Conservation (phyloP, 2,888 invertebrate genomes). For the Synergus itoensis region DNA sequence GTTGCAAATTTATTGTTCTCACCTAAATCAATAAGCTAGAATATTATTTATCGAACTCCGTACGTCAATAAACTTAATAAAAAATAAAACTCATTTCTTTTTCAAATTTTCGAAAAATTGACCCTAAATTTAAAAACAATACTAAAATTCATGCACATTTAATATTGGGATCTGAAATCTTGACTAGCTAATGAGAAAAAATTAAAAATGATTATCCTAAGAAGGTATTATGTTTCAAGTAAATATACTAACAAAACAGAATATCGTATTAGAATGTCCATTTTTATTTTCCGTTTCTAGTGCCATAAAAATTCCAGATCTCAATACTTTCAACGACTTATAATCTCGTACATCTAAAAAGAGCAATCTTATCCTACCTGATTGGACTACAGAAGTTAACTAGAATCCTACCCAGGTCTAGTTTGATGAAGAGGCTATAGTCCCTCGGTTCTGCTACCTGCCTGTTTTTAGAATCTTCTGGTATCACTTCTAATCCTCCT, state of each 20-base stretch:
- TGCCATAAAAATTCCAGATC: neutral
- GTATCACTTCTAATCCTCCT: conserved; percentile 63
- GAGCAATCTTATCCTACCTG: conserved; percentile 72
- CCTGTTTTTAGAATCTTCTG: conserved; percentile 68
- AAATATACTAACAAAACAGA: neutral
- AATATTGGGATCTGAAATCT: neutral
- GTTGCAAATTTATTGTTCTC: neutral
- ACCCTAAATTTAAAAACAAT: conserved; percentile 9
- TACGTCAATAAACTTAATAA: neutral
- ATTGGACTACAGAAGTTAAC: conserved; percentile 67
- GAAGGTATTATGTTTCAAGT: neutral
- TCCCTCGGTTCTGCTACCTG: conserved; percentile 73
- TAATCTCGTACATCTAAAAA: conserved; percentile 59
- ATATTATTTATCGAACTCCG: neutral
- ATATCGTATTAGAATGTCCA: neutral
- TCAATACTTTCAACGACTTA: neutral
- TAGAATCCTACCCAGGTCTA: conserved; percentile 69
- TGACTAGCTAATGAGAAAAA: neutral
- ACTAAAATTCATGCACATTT: conserved; percentile 36
- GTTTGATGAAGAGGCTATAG: conserved; percentile 68
- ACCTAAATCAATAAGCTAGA: neutral
- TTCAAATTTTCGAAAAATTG: neutral
- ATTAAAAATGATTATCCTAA: neutral
- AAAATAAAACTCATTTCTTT: neutral
- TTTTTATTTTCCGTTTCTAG: neutral